These are phyloP conservation scores for Grus americana DNA, from an alignment of 2,113 vertebrate species.

Conservation along the genomic window DNA sequence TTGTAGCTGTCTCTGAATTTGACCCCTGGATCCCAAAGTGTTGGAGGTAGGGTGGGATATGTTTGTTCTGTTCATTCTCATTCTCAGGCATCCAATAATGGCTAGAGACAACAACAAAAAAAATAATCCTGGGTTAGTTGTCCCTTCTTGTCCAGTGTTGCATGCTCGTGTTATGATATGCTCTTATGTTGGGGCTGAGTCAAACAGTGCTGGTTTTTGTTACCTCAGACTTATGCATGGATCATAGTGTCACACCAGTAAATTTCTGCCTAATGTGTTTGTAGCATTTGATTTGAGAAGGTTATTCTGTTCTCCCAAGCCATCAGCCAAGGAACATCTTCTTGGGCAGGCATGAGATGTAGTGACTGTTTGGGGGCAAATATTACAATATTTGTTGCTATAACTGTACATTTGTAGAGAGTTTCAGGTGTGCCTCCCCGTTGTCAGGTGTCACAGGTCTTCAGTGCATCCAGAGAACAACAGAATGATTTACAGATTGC, in stretches of 20 bases:
- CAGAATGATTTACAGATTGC: not conserved
- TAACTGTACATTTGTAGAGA: not conserved
- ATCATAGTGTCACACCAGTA: rapidly evolving
- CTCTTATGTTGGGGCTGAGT: not conserved
- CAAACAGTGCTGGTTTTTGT: not conserved
- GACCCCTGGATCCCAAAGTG: not conserved
- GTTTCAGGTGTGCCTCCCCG: not conserved
- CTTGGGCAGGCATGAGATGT: not conserved
- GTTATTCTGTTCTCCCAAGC: not conserved
- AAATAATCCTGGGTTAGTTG: not conserved
- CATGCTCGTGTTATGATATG: not conserved
- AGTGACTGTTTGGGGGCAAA: not conserved
- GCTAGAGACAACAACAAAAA: not conserved
- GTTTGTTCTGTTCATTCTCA: not conserved
- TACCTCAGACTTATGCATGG: rapidly evolving
- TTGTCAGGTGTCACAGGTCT: not conserved
- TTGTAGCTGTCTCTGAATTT: not conserved
- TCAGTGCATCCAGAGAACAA: not conserved
- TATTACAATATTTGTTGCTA: not conserved
- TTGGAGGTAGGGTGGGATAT: rapidly evolving
- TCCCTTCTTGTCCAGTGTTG: not conserved
- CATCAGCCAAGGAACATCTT: not conserved
- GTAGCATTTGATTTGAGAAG: not conserved
- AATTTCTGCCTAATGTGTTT: not conserved
- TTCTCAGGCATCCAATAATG: not conserved